Evolutionary conservation across 2,113 vertebrate genomes (phyloP).

Genomic region (Paramormyrops kingsleyae): DNA sequence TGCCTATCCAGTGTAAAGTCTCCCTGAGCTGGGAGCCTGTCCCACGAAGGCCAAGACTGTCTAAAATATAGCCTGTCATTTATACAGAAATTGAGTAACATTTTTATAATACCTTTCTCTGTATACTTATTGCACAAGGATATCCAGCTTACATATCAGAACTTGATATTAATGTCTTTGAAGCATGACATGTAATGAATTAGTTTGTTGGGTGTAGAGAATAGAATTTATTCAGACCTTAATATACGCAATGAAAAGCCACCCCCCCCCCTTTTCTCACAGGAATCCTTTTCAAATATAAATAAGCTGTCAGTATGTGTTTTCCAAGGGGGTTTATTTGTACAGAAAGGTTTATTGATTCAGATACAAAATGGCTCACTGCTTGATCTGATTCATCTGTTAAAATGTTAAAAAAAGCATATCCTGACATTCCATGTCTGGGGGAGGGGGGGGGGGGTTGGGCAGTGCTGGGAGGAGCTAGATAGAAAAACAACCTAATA

Average conservation of each 20-base stretch:
- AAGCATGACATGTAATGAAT: not conserved
- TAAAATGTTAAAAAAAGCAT: not conserved
- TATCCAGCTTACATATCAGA: not conserved
- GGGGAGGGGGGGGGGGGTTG: not conserved
- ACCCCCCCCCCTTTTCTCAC: not conserved
- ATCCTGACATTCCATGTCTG: not conserved
- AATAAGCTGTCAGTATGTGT: constrained; percentile 1
- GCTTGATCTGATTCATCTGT: not conserved
- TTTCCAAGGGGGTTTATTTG: not conserved
- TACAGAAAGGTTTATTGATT: not conserved
- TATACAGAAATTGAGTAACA: not conserved
- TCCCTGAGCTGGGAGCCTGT: not conserved
- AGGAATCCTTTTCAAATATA: not conserved
- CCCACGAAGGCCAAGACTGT: not conserved
- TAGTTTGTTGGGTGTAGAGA: not conserved
- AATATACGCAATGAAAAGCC: not conserved
- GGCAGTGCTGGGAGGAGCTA: not conserved
- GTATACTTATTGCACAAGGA: not conserved
- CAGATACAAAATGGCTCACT: not conserved
- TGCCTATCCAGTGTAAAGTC: not conserved
- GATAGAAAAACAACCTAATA: not conserved
- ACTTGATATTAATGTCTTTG: not conserved
- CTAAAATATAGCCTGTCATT: not conserved
- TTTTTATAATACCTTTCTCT: not conserved
- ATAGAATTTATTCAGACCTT: not conserved